phyloP scores from a whole-genome alignment of 1,140 invertebrate genomes.

The Carcinoscorpius rotundicauda region DNA sequence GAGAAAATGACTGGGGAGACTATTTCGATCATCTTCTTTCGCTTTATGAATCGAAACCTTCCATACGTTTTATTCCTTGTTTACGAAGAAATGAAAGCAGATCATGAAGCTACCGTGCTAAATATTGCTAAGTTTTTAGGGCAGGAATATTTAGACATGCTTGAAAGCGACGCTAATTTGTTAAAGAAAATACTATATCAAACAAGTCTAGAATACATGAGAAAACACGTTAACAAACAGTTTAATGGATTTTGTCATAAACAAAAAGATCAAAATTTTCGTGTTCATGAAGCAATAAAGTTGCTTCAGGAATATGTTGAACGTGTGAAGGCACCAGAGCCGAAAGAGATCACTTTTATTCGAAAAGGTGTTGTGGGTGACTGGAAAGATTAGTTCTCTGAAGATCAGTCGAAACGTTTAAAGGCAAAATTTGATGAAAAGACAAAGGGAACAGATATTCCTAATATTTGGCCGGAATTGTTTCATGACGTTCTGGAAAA shows the following conservation, averaged over 20 bases:
- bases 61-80: slow-evolving; percentile 24
- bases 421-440: too few relatives aligned
- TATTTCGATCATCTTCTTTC: slow-evolving; percentile 28
- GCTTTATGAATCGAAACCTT: slow-evolving; percentile 21
- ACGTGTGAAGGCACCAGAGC: too few relatives aligned
- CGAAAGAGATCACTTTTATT: too few relatives aligned
- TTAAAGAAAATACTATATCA: slow-evolving; percentile 8
- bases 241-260: neutral
- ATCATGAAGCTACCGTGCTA: slow-evolving; percentile 2
- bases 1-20: slow-evolving; percentile 10
- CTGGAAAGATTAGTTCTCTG: too few relatives aligned
- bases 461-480: too few relatives aligned
- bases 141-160: slow-evolving; percentile 6
- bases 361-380: too few relatives aligned
- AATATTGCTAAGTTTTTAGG: slow-evolving; percentile 32
- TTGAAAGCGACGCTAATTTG: neutral
- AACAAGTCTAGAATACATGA: slow-evolving; percentile 16
- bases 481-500: too few relatives aligned
- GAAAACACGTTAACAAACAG: neutral
- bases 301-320: too few relatives aligned
- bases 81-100: slow-evolving; percentile 23
- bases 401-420: too few relatives aligned
- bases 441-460: too few relatives aligned
- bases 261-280: too few relatives aligned
- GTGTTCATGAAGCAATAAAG: too few relatives aligned